Evolutionary conservation across 2,888 invertebrate genomes (phyloP), one percentile per base, ranked within the genome.

Genomic region (Lasioglossum oenotherae): DNA sequence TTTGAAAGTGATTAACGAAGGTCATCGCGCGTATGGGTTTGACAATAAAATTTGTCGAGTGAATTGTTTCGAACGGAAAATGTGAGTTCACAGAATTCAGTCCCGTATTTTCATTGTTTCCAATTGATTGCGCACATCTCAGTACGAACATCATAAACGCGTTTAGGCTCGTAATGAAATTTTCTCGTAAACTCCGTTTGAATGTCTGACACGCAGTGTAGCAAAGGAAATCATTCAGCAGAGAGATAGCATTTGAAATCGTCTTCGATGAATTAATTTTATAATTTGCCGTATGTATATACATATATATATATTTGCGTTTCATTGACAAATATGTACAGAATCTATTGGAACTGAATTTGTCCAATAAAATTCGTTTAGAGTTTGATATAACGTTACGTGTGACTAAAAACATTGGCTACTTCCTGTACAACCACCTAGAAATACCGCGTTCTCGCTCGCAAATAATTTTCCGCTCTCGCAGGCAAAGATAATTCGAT

Each of bases 341-440:
- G 71, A 71, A 71, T 41, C 23, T 41, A 71, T 71, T 71, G 71
- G 71, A 71, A 44, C 71, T 41, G 71, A 71, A 71, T 71, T 71
- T 71, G 41, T 71, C 71, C 71, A 71, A 71, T 71, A 71, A 71
- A 71, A 71, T 71, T 71, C 71, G 71, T 71, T 71, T 71, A 71
- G 71, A 71, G 71, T 71, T 71, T 71, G 71, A 71, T 71, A 71
- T 71, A 71, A 71, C 71, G 71, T 71, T 41, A 71, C 38, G 41
- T 71, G 71, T 71, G 71, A 71, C 38, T 71, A 71, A n/a, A n/a
- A 41, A 41, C 41, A 41, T 71, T 71, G 71, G 41, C 71, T 71
- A 71, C 71, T 71, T 41, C 71, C 71, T n/a, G 41, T 14, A 23
- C 41, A n/a, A 71, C 41, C 41, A 71, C 71, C 71, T 71, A 14